These are phyloP conservation scores for Ptychobarbus kaznakovi DNA, from an alignment of 2,797 vertebrate species.

Conservation along the genomic window DNA sequence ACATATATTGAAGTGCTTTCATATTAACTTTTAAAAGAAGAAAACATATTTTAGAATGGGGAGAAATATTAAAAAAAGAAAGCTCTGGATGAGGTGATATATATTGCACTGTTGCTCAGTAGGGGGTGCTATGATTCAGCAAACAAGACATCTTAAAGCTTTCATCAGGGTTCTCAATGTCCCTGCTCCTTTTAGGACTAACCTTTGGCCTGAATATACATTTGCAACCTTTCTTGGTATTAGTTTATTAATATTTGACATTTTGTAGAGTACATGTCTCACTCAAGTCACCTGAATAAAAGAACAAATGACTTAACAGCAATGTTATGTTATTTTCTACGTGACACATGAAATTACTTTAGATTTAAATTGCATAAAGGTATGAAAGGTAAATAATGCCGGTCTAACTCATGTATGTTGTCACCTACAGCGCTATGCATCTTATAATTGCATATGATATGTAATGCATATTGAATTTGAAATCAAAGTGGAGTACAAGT, in stretches of 20 bases:
- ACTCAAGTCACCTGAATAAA: slow-evolving; percentile 22
- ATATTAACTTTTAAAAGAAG: neutral
- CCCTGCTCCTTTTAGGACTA: slow-evolving; percentile 4
- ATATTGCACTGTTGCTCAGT: neutral
- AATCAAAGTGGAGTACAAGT: neutral
- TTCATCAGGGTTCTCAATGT: slow-evolving; percentile 33
- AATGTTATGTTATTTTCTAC: neutral
- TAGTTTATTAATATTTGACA: slow-evolving; percentile 31
- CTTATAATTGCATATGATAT: neutral
- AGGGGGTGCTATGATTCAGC: slow-evolving; percentile 38
- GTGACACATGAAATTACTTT: neutral
- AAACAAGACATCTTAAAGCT: neutral
- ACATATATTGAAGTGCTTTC: neutral
- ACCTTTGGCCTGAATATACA: slow-evolving; percentile 19
- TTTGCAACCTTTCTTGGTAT: neutral
- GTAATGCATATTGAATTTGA: neutral
- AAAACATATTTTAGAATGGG: neutral
- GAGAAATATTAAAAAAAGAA: neutral
- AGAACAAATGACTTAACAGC: neutral
- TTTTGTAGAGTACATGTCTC: slow-evolving; percentile 9
- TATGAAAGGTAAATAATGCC: neutral
- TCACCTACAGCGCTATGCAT: neutral
- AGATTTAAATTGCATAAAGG: neutral
- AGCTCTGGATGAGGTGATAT: neutral
- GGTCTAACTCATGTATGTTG: neutral